A percentile compares a stretch with the other conserved stretches of the same genome.
Evolutionary conservation across 2,113 vertebrate species (phyloP).

Genomic region (Hydrochoerus hydrochaeris): DNA sequence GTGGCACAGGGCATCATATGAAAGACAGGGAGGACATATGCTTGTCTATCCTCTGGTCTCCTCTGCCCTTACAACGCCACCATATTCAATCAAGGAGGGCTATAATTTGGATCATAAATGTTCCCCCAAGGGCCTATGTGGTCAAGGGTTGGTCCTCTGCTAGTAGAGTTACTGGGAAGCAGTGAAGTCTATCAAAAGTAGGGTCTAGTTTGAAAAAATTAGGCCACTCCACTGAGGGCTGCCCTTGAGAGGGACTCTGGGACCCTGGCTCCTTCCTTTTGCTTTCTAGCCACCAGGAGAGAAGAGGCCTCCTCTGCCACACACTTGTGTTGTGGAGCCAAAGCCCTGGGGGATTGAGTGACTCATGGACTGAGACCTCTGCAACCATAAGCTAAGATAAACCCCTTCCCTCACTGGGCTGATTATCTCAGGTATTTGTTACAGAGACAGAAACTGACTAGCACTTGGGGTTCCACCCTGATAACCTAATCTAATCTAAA

Average conservation of each 20-base stretch:
- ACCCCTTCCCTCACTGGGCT: neutral
- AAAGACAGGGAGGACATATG: neutral
- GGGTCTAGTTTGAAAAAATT: neutral
- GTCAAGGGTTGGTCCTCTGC: neutral
- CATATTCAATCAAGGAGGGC: neutral
- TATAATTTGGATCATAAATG: neutral
- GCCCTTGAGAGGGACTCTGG: neutral
- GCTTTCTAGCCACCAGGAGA: neutral
- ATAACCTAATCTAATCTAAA: neutral
- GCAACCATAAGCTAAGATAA: neutral
- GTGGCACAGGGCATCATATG: neutral
- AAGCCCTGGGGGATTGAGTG: neutral
- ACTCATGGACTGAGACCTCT: neutral
- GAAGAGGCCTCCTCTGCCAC: too few species aligned
- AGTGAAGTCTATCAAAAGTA: neutral
- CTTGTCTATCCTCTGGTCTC: neutral
- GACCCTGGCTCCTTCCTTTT: neutral
- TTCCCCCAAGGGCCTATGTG: too few species aligned
- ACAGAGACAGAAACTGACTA: neutral
- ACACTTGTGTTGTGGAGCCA: neutral
- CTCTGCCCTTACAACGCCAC: neutral
- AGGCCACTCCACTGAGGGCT: too few species aligned
- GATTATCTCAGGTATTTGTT: neutral
- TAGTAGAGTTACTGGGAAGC: too few species aligned
- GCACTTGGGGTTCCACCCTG: neutral